These are phyloP conservation scores for Uromys caudimaculatus DNA, from an alignment of 2,797 vertebrate species.

Conservation along the genomic window DNA sequence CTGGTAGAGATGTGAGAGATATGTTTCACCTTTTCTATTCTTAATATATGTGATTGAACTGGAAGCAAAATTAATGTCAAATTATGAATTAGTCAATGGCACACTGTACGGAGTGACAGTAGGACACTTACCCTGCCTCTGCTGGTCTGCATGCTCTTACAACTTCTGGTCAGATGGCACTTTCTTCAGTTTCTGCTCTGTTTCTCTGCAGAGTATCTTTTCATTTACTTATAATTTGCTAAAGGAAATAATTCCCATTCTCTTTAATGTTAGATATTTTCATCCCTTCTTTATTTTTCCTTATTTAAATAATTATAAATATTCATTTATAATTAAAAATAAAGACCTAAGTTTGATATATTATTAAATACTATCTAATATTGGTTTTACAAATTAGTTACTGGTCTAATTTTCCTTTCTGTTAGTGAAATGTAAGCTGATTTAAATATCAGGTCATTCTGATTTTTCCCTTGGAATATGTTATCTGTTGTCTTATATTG, in stretches of 20 bases:
- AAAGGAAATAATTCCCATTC: not conserved
- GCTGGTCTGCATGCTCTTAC: not conserved
- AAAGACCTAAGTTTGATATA: not conserved
- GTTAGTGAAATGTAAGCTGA: not conserved
- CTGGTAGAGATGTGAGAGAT: not conserved
- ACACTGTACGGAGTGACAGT: not conserved
- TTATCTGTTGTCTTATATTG: not conserved
- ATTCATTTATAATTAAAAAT: not conserved
- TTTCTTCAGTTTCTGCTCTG: not conserved
- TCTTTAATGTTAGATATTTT: not conserved
- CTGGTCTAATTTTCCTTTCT: constrained; percentile 33
- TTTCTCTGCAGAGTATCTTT: not conserved
- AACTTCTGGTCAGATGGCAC: not conserved
- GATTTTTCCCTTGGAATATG: not conserved
- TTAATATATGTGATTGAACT: not conserved
- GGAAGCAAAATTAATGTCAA: not conserved
- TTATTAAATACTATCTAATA: not conserved
- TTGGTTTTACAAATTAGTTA: not conserved
- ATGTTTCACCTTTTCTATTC: not conserved
- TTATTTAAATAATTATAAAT: not conserved
- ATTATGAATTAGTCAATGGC: not conserved
- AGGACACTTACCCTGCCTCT: not conserved
- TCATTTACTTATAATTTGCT: not conserved
- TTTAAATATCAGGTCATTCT: not conserved
- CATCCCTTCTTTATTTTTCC: not conserved